Conservation (phyloP, 2,797 vertebrate genomes). For the Merluccius polli region DNA sequence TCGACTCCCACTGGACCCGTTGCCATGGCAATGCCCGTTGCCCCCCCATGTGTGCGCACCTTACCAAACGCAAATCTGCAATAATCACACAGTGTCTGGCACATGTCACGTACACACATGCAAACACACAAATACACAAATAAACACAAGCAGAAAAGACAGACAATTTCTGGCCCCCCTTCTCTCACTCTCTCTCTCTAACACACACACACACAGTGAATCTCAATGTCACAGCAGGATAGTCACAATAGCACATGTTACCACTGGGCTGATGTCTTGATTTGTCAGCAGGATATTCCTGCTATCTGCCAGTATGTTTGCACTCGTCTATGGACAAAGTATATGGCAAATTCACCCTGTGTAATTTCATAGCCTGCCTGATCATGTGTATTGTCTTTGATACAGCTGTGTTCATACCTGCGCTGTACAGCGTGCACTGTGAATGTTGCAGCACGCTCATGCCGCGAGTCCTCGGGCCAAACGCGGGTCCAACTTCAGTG, state of each 20-base stretch:
- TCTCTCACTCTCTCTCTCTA: too few relatives aligned
- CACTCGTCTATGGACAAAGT: constrained; percentile 61
- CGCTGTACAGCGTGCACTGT: not conserved
- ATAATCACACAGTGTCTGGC: constrained; percentile 29
- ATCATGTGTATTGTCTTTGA: constrained; percentile 45
- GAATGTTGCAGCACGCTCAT: not conserved
- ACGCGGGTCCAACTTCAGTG: not conserved
- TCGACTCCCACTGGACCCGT: constrained; percentile 67
- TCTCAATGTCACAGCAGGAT: constrained; percentile 68
- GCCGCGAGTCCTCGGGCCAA: not conserved
- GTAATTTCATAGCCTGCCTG: too few relatives aligned
- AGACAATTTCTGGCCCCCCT: too few relatives aligned
- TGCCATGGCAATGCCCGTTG: constrained; percentile 27
- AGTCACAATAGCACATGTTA: constrained; percentile 76
- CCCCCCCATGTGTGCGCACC: constrained; percentile 33
- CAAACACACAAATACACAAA: constrained; percentile 24
- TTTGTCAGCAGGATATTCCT: constrained; percentile 71
- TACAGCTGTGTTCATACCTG: constrained; percentile 5
- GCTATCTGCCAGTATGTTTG: constrained; percentile 63
- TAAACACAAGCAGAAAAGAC: not conserved
- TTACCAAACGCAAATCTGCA: constrained; percentile 57
- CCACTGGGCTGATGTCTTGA: constrained; percentile 75
- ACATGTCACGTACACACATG: constrained; percentile 2
- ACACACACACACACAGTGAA: constrained; percentile 57
- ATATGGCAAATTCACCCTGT: constrained; percentile 62